These are phyloP conservation scores for Urocolius indicus DNA, from an alignment of 2,113 vertebrate species.

Conservation along the genomic window DNA sequence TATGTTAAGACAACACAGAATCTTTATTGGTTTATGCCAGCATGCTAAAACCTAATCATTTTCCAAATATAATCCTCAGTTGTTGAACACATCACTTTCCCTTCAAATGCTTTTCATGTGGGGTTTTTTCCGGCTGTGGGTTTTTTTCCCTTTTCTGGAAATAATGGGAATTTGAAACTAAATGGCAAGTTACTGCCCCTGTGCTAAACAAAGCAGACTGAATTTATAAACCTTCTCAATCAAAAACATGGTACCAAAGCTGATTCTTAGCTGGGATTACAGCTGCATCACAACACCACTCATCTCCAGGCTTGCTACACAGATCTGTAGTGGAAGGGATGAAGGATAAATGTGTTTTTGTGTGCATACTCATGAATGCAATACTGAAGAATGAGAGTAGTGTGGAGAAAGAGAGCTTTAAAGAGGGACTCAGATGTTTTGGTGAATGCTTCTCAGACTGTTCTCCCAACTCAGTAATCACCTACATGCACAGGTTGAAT, in stretches of 20 bases:
- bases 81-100: background rate
- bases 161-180: background rate
- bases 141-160: background rate
- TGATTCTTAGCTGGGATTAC: background rate
- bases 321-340: background rate
- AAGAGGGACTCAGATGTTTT: background rate
- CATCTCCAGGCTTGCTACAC: background rate
- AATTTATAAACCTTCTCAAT: background rate
- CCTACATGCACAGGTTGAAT: background rate
- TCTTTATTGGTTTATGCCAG: background rate
- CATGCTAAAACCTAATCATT: background rate
- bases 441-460: background rate
- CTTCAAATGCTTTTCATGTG: background rate
- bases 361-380: accelerated
- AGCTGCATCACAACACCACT: background rate
- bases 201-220: background rate
- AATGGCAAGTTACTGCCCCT: background rate
- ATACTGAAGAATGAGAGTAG: background rate
- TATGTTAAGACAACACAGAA: background rate
- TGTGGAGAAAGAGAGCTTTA: background rate
- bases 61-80: background rate
- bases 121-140: no score
- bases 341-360: accelerated
- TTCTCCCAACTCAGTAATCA: background rate
- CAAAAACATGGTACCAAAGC: background rate